Base-by-base conservation (phyloP, 2,888 invertebrate species). In the Carterocephalus palaemon region DNA sequence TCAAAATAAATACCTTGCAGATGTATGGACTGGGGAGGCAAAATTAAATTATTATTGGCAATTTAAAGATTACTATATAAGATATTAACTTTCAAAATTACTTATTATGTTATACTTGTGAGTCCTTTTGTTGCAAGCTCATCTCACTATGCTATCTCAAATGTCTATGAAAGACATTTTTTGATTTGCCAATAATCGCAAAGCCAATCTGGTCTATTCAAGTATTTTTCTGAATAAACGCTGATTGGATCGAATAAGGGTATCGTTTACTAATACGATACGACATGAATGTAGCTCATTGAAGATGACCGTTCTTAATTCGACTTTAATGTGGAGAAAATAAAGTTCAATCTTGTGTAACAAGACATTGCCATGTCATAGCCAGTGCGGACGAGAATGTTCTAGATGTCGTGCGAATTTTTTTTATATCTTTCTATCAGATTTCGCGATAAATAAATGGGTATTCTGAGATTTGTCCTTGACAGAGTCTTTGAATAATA, bases 231-330 rank as follows among this genome's bases (percentile, higher is more conserved):
- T 41, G 41, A 41, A 41, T 41, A 33, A 41, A 41, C 23, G 32
- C 33, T 41, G 41, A 41, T 41, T 41, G 41, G 41, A 41, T 41
- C 41, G 41, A 33, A 41, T 41, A 41, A 33, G 41, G 12, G 41
- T 41, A 32, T 32, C 32, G 32, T 32, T 41, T 41, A 41, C 32
- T 41, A 24, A 41, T 41, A 41, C 32, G 32, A 41, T 17, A 32
- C 41, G 32, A 17, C 10, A 24, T 24, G 41, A 41, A 41, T 41
- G 26, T 24, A 7, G 23, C 6, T 12, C 17, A 1, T 16, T 1
- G 0, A 6, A n/a, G 2, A 9, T 24, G 3, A 6, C 12, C 7
- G 6, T 24, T 4, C 22, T 15, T n/a, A 8, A 32, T 33, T 19
- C 17, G 17, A 33, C 32, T 23, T 24, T 24, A 16, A 40, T 4